Conservation (phyloP, 2,797 vertebrate species). For the Silurus lanzhouensis region DNA sequence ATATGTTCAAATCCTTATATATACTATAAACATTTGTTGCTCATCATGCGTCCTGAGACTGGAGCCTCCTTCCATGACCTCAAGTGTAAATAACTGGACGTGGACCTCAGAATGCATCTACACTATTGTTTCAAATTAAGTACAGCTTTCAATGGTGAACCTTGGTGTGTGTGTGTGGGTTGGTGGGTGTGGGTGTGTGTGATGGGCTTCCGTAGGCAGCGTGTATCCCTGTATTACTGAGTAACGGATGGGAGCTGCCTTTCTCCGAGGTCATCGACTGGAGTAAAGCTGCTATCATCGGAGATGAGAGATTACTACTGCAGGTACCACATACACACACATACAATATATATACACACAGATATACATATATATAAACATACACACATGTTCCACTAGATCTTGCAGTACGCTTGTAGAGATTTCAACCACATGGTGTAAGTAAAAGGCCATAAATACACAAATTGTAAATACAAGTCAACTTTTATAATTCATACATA, state of each 20-base stretch:
- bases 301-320: conserved; percentile 78
- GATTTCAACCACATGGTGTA: too few species aligned
- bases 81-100: neutral
- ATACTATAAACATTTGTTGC: neutral
- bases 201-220: conserved; percentile 68
- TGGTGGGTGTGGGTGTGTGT: conserved; percentile 31
- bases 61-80: neutral
- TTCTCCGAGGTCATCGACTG: conserved; percentile 84
- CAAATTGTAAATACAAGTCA: too few species aligned
- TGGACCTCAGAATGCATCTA: neutral
- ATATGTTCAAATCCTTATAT: neutral
- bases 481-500: too few species aligned
- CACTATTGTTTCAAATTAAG: neutral
- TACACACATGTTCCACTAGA: too few species aligned
- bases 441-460: too few species aligned
- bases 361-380: too few species aligned
- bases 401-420: too few species aligned
- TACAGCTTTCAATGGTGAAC: neutral
- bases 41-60: neutral
- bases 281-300: conserved; percentile 78
- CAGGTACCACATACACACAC: conserved; percentile 67
- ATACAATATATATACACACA: neutral
- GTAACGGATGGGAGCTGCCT: conserved; percentile 82
- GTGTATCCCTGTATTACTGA: conserved; percentile 79
- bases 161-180: conserved; percentile 23